Conservation (phyloP, 2,113 vertebrate genomes). For the Macquaria australasica region DNA sequence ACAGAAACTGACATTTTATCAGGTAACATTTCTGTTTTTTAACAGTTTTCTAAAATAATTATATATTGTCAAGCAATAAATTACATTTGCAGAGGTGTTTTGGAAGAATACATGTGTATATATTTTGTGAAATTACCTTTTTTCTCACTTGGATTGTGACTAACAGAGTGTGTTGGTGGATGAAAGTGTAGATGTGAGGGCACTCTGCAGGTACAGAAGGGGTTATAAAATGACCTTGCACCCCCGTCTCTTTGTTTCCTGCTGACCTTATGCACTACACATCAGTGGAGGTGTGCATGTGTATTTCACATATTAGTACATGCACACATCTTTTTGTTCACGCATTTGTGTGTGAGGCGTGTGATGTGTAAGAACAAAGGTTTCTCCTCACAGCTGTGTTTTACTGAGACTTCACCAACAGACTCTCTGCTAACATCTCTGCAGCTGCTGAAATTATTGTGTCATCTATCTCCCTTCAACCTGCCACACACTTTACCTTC, state of each 20-base stretch:
- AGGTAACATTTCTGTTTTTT: slow-evolving; percentile 4
- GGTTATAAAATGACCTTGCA: slow-evolving; percentile 31
- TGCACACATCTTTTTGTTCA: slow-evolving; percentile 19
- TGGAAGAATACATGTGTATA: background rate
- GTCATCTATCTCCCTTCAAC: background rate
- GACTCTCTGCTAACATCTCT: slow-evolving; percentile 6
- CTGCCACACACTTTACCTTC: slow-evolving; percentile 7
- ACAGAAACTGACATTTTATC: background rate
- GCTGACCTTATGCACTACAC: slow-evolving; percentile 25
- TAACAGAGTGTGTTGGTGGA: slow-evolving; percentile 22
- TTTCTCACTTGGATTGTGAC: slow-evolving; percentile 10
- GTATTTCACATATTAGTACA: slow-evolving; percentile 13
- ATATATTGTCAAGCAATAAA: background rate
- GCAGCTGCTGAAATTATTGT: slow-evolving; percentile 18
- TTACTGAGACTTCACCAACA: slow-evolving; percentile 1
- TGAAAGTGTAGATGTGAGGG: slow-evolving; percentile 43
- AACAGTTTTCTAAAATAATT: background rate
- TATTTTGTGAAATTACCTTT: background rate
- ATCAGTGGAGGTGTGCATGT: slow-evolving; percentile 11
- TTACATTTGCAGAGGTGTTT: background rate
- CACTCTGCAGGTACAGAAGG: slow-evolving; percentile 31
- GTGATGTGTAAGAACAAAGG: slow-evolving; percentile 64
- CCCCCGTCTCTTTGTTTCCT: slow-evolving; percentile 32
- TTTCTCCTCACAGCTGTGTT: slow-evolving; percentile 38
- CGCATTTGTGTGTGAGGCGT: slow-evolving; percentile 1